Base-by-base conservation (phyloP, 2,888 invertebrate genomes). In the Coenonympha glycerion region DNA sequence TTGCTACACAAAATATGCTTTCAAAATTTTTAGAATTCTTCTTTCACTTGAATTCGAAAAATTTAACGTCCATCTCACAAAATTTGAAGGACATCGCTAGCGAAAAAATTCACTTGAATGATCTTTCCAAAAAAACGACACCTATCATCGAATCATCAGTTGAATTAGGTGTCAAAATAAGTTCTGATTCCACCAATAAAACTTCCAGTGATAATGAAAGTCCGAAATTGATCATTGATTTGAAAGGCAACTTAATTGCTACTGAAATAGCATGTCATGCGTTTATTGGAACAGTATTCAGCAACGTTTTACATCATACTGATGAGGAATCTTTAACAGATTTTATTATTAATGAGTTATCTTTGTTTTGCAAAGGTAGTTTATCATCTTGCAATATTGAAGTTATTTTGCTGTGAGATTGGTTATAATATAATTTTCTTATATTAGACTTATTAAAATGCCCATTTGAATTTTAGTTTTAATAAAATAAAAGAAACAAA, bases 331-430 rank as follows among this genome's bases (percentile, higher is more conserved):
- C 72, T 28, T 49, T 82, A 4, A 75, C 76, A 51, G 79, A 83
- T 62, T 81, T 83, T 57, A 77, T 87, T 48, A 75, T 79, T 51
- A 60, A 71, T 30, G 82, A 87, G 63, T 57, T 87, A 21, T 75
- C 82, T 1, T 51, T 68, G 51, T 86, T 85, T 79, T 86, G 86
- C 75, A 83, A 82, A 55, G 86, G 84, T 50, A 65, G 74, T 57
- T 69, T 85, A 52, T 76, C 78, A 1, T 68, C 79, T n/a, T 87
- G 86, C 55, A 83, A 83, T 48, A 71, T 85, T 61, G 76, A 86
- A 61, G 69, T 86, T 55, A 77, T 85, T 70, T 76, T 84, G 71
- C 56, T 79, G 50, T 83, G 76, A 61, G 49, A 46, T 58, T 55
- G 65, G 45, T 63, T 58, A 61, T n/a, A n/a, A n/a, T n/a, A 51